phyloP scores from a whole-genome alignment of 1,140 invertebrate genomes.

The Diabrotica undecimpunctata region DNA sequence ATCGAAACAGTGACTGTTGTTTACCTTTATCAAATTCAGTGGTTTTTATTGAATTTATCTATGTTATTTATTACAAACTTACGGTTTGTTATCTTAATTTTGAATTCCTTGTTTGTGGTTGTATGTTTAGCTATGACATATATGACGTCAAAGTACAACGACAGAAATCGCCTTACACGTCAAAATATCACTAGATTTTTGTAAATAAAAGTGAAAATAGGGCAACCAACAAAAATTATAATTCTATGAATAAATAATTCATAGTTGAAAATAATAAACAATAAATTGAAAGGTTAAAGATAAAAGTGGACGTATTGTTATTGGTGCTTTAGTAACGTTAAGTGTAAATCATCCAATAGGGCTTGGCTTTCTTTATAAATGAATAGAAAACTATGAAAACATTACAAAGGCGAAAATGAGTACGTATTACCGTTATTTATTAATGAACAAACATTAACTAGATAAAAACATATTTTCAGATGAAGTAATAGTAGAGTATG shows the following conservation, averaged over 20 bases:
- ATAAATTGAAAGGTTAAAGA: not conserved
- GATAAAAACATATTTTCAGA: constrained; percentile 49
- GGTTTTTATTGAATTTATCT: too few species aligned
- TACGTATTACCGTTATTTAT: constrained; percentile 4
- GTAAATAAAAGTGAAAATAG: constrained; percentile 1
- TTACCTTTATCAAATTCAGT: too few species aligned
- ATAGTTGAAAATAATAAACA: not conserved
- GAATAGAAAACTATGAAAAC: constrained; percentile 10
- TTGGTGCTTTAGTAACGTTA: not conserved
- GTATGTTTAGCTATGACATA: too few species aligned
- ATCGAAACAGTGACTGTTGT: too few species aligned
- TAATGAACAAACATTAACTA: not conserved
- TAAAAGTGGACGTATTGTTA: not conserved
- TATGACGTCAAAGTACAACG: too few species aligned
- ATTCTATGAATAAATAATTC: not conserved
- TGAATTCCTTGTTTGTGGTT: too few species aligned
- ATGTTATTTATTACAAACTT: too few species aligned
- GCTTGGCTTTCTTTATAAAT: not conserved
- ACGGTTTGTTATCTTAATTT: too few species aligned
- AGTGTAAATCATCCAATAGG: not conserved
- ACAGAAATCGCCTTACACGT: too few species aligned
- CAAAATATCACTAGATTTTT: not conserved
- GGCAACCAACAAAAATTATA: not conserved
- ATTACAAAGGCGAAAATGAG: constrained; percentile 13
- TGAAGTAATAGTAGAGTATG: constrained; percentile 76